These are phyloP conservation scores for Melanophora roralis DNA, from an alignment of 2,888 invertebrate species.

Conservation along the genomic window DNA sequence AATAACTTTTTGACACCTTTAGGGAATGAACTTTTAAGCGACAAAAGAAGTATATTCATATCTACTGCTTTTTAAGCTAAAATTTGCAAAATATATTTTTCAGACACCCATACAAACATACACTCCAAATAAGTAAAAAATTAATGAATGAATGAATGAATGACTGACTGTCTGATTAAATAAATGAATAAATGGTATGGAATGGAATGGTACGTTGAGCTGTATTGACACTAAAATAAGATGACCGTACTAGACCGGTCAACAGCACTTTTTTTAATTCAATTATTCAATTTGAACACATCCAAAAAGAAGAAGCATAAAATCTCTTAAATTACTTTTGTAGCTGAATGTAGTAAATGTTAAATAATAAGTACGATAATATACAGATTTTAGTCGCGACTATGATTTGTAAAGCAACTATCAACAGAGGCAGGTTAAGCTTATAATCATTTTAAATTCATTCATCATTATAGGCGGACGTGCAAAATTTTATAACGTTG, in stretches of 20 bases:
- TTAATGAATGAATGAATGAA: slow-evolving; percentile 1
- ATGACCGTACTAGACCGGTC: slow-evolving; percentile 37
- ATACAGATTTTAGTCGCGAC: slow-evolving; percentile 6
- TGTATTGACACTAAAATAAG: slow-evolving; percentile 44
- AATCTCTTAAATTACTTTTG: background rate
- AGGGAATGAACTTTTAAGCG: background rate
- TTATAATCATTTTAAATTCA: slow-evolving; percentile 55
- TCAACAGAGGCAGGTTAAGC: slow-evolving; percentile 21
- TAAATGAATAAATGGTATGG: background rate
- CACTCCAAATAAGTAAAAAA: no score
- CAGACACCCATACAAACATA: background rate
- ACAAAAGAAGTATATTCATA: background rate
- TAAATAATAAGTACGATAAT: background rate
- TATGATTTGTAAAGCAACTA: background rate
- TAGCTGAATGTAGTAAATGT: background rate
- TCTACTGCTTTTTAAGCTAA: background rate
- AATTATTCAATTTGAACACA: slow-evolving; percentile 59
- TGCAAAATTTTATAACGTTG: slow-evolving; percentile 29
- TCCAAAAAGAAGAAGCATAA: slow-evolving; percentile 23
- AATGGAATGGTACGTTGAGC: background rate
- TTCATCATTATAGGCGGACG: slow-evolving; percentile 59
- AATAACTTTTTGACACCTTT: background rate
- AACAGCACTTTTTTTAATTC: slow-evolving; percentile 55
- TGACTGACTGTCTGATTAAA: background rate
- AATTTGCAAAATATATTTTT: slow-evolving; percentile 5